Conservation (phyloP, 2,797 vertebrate species). For the Perdix hodgsoniae region DNA sequence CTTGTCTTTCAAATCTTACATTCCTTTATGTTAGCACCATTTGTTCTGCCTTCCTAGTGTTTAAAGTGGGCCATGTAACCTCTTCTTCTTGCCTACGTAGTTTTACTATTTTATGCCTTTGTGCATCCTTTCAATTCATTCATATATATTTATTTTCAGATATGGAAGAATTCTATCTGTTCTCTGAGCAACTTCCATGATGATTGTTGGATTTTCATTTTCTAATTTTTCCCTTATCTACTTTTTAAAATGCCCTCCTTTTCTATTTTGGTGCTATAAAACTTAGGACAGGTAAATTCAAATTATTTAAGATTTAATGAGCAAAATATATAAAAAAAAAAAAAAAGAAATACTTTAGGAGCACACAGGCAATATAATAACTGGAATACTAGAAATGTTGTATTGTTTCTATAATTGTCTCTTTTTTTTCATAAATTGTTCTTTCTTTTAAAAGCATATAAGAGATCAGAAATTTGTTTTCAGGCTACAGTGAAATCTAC, state of each 20-base stretch:
- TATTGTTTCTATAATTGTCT: neutral
- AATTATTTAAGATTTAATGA: neutral
- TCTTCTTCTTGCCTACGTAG: neutral
- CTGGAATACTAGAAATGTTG: neutral
- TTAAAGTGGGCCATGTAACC: neutral
- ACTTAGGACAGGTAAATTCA: neutral
- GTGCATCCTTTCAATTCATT: neutral
- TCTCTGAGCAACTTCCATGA: neutral
- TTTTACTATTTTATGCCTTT: neutral
- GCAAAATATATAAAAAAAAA: accelerated
- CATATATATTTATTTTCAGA: neutral
- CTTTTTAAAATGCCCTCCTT: neutral
- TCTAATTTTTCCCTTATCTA: neutral
- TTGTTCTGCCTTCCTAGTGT: neutral
- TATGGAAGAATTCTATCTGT: neutral
- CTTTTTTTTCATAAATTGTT: neutral
- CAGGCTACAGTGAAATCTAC: neutral
- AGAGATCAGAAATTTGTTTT: neutral
- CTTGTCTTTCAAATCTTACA: neutral
- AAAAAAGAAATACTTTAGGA: neutral
- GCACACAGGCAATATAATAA: accelerated
- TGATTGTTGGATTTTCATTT: neutral
- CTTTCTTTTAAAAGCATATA: neutral
- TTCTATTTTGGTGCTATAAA: neutral
- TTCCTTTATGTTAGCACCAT: neutral